These are phyloP conservation scores for Rhizomys pruinosus DNA, from an alignment of 2,113 vertebrate species.

Conservation along the genomic window DNA sequence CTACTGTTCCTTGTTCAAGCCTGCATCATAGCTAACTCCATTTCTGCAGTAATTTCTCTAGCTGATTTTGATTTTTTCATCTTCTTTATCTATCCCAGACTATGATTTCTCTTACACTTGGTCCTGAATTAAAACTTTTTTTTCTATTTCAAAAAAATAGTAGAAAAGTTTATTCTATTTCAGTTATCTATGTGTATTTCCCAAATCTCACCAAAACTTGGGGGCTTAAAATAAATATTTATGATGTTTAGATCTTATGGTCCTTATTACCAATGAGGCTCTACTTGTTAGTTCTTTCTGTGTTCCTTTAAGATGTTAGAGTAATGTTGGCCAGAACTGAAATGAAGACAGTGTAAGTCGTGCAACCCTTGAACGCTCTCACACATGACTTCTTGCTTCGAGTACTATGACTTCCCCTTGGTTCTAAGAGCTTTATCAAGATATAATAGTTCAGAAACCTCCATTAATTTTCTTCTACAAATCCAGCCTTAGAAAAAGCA, in stretches of 20 bases:
- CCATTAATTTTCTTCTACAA: neutral
- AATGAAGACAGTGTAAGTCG: neutral
- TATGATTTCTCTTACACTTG: neutral
- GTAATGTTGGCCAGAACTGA: neutral
- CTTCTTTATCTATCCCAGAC: neutral
- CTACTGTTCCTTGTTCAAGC: neutral
- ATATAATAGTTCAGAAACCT: neutral
- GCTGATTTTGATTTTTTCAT: neutral
- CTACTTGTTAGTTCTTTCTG: neutral
- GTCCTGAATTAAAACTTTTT: slow-evolving; percentile 1
- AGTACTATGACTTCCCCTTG: neutral
- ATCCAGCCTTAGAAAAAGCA: neutral
- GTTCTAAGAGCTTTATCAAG: neutral
- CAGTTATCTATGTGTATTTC: neutral
- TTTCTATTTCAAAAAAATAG: no score
- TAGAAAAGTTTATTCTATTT: neutral
- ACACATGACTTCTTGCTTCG: neutral
- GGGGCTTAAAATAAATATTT: neutral
- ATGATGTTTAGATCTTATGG: neutral
- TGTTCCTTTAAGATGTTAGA: neutral
- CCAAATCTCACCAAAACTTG: neutral
- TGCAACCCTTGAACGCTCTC: neutral
- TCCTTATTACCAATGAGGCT: neutral
- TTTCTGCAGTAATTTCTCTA: neutral
- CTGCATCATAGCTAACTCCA: neutral